These are phyloP conservation scores for Haliclystus octoradiatus DNA, from an alignment of 30 jellyfish, hydroid and myxozoan species.

Conservation along the genomic window DNA sequence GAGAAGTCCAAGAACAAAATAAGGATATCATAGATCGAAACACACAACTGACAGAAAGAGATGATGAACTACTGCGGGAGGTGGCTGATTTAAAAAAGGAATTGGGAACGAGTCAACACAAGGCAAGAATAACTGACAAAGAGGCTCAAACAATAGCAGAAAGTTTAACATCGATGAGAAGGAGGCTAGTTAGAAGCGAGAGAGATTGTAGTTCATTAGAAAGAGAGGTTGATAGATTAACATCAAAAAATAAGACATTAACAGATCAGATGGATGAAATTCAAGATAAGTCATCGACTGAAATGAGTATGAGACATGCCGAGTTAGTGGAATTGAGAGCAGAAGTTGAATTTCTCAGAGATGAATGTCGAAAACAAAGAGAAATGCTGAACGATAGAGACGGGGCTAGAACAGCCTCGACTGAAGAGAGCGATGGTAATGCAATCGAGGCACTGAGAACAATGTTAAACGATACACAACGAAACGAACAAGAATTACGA, in stretches of 20 bases:
- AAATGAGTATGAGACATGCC: slow-evolving; percentile 49
- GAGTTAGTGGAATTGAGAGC: slow-evolving; percentile 56
- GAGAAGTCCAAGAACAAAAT: background rate
- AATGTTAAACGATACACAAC: slow-evolving; percentile 11
- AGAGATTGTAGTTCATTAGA: slow-evolving; percentile 16
- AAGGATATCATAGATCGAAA: slow-evolving; percentile 11
- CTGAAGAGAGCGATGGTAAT: background rate
- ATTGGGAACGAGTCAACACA: slow-evolving; percentile 18
- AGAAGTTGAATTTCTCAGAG: slow-evolving; percentile 46
- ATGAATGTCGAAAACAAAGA: slow-evolving; percentile 21
- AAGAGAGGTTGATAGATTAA: slow-evolving; percentile 19
- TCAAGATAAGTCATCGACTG: slow-evolving; percentile 40
- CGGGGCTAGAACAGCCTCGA: background rate
- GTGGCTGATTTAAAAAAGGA: slow-evolving; percentile 8
- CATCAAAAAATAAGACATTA: slow-evolving; percentile 5
- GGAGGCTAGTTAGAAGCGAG: slow-evolving; percentile 9
- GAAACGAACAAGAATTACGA: slow-evolving; percentile 24
- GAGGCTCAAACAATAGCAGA: slow-evolving; percentile 28
- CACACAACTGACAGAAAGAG: slow-evolving; percentile 2
- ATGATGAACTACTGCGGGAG: slow-evolving; percentile 16
- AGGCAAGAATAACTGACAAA: slow-evolving; percentile 1
- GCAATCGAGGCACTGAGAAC: slow-evolving; percentile 12
- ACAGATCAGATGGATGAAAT: slow-evolving; percentile 30
- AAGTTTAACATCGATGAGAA: slow-evolving; percentile 13
- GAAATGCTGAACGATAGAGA: no score